Evolutionary conservation across 2,888 invertebrate genomes (phyloP), one percentile per base, ranked within the genome.

Genomic region (Taenaris catops): DNA sequence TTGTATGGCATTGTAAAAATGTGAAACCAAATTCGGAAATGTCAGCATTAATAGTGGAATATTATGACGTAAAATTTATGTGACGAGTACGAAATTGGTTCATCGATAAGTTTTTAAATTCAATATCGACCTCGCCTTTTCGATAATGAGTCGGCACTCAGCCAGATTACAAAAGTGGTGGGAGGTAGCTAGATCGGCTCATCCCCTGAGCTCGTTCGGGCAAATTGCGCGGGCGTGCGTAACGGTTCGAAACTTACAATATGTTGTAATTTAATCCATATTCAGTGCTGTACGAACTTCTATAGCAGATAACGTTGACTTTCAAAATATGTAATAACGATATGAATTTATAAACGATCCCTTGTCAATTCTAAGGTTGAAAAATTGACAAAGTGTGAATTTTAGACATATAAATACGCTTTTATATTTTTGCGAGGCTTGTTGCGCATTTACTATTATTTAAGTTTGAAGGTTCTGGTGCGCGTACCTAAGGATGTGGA

Each of bases 221-320:
- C 41, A 34, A 40, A 48, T 33, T 38, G 38, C 46, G 52, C 57
- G 50, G 49, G 61, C 61, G 62, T 67, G 63, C 50, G 54, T 83
- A 83, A 83, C 83, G 83, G 84, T 79, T 67, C 53, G 59, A 57
- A 71, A 73, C 62, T 80, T 79, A 78, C 73, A n/a, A 7, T 4
- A 14, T 14, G 14, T 2, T n/a, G n/a, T n/a, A n/a, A n/a, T n/a
- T n/a, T n/a, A n/a, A n/a, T n/a, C n/a, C n/a, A n/a, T n/a, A n/a
- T n/a, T n/a, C n/a, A n/a, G n/a, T n/a, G n/a, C n/a, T n/a, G n/a
- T n/a, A n/a, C n/a, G n/a, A n/a, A n/a, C n/a, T n/a, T n/a, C n/a
- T n/a, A n/a, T n/a, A n/a, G n/a, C n/a, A n/a, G n/a, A n/a, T n/a
- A n/a, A n/a, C n/a, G n/a, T n/a, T n/a, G n/a, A n/a, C n/a, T n/a